phyloP scores from a whole-genome alignment of 2,797 vertebrate species.

The Acanthornis magna region DNA sequence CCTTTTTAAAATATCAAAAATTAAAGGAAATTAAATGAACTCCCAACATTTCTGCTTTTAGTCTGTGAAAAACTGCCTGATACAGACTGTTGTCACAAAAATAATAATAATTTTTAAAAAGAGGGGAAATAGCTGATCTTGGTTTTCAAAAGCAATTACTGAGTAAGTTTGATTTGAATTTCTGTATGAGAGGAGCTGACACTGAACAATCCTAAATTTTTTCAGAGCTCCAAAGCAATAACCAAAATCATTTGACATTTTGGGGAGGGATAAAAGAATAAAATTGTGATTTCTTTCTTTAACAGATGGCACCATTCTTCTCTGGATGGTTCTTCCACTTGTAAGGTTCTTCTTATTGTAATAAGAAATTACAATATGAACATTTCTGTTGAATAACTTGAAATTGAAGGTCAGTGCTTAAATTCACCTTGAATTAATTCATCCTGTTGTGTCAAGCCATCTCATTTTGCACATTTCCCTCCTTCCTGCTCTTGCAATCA shows the following conservation, averaged over 20 bases:
- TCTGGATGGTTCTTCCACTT: neutral
- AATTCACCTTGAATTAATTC: constrained; percentile 15
- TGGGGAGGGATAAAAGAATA: neutral
- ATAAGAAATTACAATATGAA: neutral
- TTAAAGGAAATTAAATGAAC: neutral
- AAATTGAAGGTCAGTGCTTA: neutral
- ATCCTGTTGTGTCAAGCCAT: neutral
- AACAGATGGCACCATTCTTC: neutral
- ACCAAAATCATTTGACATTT: neutral
- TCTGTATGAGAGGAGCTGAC: neutral
- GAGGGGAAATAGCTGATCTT: neutral
- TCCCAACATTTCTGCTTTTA: neutral
- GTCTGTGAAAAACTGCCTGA: neutral
- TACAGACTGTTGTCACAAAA: neutral
- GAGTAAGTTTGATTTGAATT: neutral
- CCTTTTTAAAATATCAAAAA: neutral
- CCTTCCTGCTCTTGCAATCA: neutral
- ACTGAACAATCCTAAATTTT: neutral
- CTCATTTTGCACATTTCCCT: neutral
- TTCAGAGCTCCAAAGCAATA: neutral
- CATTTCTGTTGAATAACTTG: neutral
- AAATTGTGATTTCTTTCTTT: neutral
- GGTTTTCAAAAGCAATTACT: neutral
- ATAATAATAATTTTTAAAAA: neutral
- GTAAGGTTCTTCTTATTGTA: too few species aligned